Evolutionary conservation across 2,888 invertebrate genomes (phyloP).

Genomic region (Andrena praecox): DNA sequence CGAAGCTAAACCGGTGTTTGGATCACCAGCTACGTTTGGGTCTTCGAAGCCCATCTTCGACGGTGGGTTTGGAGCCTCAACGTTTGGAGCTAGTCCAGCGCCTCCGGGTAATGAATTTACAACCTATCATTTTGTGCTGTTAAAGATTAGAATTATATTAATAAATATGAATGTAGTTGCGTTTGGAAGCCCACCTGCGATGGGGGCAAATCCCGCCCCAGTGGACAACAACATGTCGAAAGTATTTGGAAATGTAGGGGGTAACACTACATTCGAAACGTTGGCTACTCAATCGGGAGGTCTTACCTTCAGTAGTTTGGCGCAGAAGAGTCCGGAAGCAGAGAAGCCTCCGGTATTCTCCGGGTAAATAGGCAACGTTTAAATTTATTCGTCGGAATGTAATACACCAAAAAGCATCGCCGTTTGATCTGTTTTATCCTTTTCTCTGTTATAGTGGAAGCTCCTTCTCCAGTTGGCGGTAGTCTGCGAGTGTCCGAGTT

Average conservation of each 20-base stretch:
- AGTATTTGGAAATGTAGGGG: slow-evolving; percentile 78
- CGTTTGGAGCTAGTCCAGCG: slow-evolving; percentile 72
- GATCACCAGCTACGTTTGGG: slow-evolving; percentile 75
- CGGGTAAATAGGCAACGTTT: slow-evolving; percentile 70
- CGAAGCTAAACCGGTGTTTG: slow-evolving; percentile 79
- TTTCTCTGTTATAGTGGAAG: slow-evolving; percentile 76
- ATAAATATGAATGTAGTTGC: slow-evolving; percentile 62
- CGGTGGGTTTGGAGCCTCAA: slow-evolving; percentile 73
- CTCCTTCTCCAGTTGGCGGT: slow-evolving; percentile 83
- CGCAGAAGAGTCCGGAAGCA: slow-evolving; percentile 77
- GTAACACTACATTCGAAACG: slow-evolving; percentile 80
- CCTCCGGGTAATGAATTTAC: slow-evolving; percentile 68
- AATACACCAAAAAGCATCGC: not conserved
- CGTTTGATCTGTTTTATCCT: not conserved
- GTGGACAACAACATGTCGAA: slow-evolving; percentile 74
- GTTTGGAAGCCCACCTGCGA: slow-evolving; percentile 77
- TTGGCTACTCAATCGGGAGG: slow-evolving; percentile 79
- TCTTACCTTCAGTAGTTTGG: slow-evolving; percentile 79
- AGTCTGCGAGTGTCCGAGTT: slow-evolving; percentile 19
- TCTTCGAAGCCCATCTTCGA: slow-evolving; percentile 75
- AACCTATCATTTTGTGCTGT: not conserved
- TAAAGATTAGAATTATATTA: not conserved
- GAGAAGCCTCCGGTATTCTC: slow-evolving; percentile 78
- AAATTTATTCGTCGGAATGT: not conserved
- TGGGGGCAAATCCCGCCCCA: slow-evolving; percentile 74